These are phyloP conservation scores for Drosophila ezoana DNA, from an alignment of 2,888 invertebrate species.

Conservation along the genomic window DNA sequence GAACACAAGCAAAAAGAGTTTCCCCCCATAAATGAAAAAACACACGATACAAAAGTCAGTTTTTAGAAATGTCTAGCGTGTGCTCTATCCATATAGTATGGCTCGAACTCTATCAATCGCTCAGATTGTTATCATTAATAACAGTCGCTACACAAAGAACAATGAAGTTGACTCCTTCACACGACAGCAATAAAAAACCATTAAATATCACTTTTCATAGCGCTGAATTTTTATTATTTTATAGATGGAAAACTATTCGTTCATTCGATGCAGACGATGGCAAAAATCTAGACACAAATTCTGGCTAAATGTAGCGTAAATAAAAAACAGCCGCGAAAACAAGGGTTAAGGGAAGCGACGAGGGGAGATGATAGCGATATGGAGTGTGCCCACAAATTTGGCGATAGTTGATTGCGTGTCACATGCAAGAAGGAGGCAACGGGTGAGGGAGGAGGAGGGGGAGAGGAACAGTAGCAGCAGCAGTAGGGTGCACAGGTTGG, in stretches of 20 bases:
- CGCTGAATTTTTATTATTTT: slow-evolving; percentile 32
- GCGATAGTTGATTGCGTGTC: slow-evolving; percentile 66
- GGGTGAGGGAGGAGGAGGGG: neutral
- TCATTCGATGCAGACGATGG: slow-evolving; percentile 7
- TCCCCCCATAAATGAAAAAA: neutral
- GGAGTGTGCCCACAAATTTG: slow-evolving; percentile 52
- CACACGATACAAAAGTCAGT: neutral
- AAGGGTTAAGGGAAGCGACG: neutral
- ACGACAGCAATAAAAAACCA: slow-evolving; percentile 60
- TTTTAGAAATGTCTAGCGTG: slow-evolving; percentile 29
- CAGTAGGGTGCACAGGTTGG: neutral
- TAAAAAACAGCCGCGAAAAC: slow-evolving; percentile 33
- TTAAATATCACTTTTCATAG: slow-evolving; percentile 62
- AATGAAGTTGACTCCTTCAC: slow-evolving; percentile 37
- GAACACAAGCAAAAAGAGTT: slow-evolving; percentile 3
- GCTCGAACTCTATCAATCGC: slow-evolving; percentile 29
- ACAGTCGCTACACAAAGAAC: slow-evolving; percentile 39
- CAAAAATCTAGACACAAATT: slow-evolving; percentile 31
- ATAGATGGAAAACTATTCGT: slow-evolving; percentile 12
- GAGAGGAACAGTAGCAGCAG: neutral
- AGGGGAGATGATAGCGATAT: slow-evolving; percentile 28
- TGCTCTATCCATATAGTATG: slow-evolving; percentile 6
- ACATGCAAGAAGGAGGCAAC: slow-evolving; percentile 54
- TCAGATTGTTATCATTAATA: slow-evolving; percentile 58
- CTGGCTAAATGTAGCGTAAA: slow-evolving; percentile 66